Base-by-base conservation (phyloP, 2,113 vertebrate species). In the Oreochromis spilurus region DNA sequence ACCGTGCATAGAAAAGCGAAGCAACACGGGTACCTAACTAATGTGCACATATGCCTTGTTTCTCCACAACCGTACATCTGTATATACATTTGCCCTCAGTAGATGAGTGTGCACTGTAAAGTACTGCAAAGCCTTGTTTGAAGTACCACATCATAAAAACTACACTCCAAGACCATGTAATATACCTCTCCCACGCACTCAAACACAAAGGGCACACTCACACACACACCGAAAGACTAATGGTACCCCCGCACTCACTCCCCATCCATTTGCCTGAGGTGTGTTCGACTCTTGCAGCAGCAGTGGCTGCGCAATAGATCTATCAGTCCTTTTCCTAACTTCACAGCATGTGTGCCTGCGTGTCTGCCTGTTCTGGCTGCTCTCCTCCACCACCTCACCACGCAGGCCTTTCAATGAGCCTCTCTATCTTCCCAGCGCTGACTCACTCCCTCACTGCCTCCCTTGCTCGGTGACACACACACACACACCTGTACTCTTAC, bases 201-300 rank as follows among this genome's bases (percentile, higher is more conserved):
- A 38, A 89, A 92, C 91, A 91, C 91, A 90, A 88, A 91, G 58
- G 84, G 70, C 85, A 89, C 84, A 79, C 75, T 52, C 65, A 81
- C 53, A 36, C 84, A 50, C 82, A 87, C 84, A 87, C 16, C 16
- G 80, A 86, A 81, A 88, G 86, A 91, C 86, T 89, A 88, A 92
- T 89, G 89, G 55, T 83, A 89, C 86, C 82, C 58, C 85, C 53
- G 38, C 90, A 93, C 86, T 19, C 92, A 84, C 88, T 91, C 91
- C 72, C 79, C 86, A 92, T 91, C 93, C 92, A 89, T 94, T 93
- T 94, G 94, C 95, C 92, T 14, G 85, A 93, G 94, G 94, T 93
- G 94, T 77, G 77, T 62, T 83, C 19, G 75, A 80, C 91, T 90
- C 88, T 81, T 88, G 90, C 88, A 84, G 93, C 89, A 91, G 85